phyloP scores from a whole-genome alignment of 1,140 invertebrate genomes.

The Andrena cerasifolii region DNA sequence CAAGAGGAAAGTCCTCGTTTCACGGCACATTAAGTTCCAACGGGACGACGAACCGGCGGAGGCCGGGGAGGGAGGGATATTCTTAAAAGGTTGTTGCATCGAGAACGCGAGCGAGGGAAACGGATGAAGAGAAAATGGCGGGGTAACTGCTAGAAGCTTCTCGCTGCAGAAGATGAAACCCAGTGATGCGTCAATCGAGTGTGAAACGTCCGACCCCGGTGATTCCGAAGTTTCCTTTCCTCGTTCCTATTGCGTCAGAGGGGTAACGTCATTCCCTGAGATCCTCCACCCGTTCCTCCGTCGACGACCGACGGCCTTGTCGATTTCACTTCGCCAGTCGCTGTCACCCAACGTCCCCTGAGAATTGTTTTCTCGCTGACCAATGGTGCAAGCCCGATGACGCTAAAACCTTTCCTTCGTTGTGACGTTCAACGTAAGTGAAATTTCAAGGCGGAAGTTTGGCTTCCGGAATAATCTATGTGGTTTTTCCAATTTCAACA shows the following conservation, averaged over 20 bases:
- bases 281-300: background rate
- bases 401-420: too few relatives aligned
- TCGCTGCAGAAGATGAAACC: conserved; percentile 6
- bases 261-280: background rate
- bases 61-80: background rate
- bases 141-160: background rate
- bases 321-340: background rate
- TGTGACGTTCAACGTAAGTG: background rate
- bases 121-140: conserved; percentile 21
- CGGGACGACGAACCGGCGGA: background rate
- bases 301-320: background rate
- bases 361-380: background rate
- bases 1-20: conserved; percentile 45
- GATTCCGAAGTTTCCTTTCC: conserved; percentile 29
- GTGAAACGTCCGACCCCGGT: conserved; percentile 31
- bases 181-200: conserved; percentile 40
- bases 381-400: background rate
- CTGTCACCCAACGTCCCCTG: background rate
- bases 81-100: conserved; percentile 46
- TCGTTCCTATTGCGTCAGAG: conserved; percentile 32
- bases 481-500: too few relatives aligned
- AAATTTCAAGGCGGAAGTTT: too few relatives aligned
- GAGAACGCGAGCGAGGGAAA: background rate
- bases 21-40: conserved; percentile 53
- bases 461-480: too few relatives aligned